Percentiles rank a stretch among this genome's conserved stretches.
phyloP scores from a whole-genome alignment of 2,888 invertebrate species.

The Ormyrus nitidulus region DNA sequence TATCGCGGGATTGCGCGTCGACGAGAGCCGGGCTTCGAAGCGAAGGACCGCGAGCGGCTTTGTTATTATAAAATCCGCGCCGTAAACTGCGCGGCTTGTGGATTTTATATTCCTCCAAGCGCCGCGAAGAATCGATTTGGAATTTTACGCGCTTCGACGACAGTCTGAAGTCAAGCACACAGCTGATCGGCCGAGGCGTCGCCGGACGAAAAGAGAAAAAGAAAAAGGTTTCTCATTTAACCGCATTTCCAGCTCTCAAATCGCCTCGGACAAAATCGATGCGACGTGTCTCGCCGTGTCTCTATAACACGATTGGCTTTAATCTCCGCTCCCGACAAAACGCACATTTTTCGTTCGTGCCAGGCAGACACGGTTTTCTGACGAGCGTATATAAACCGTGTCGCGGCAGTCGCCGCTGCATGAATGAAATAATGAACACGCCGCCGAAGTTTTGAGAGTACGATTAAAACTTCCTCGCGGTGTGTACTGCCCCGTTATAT shows the following conservation, averaged over 20 bases:
- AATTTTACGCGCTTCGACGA: not conserved
- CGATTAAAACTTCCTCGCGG: conserved; percentile 28
- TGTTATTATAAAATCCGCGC: not conserved
- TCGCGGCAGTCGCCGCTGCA: too few relatives aligned
- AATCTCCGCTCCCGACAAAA: conserved; percentile 17
- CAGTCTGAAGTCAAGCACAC: not conserved
- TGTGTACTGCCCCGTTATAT: not conserved
- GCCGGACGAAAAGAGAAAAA: conserved; percentile 25
- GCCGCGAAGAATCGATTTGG: too few relatives aligned
- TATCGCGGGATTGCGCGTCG: conserved; percentile 10
- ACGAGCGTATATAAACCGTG: too few relatives aligned
- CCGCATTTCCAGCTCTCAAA: not conserved
- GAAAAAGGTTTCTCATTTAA: conserved; percentile 30
- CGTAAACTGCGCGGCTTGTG: not conserved
- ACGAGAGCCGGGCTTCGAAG: conserved; percentile 8
- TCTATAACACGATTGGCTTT: conserved; percentile 41
- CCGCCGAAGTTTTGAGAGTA: not conserved
- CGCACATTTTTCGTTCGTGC: conserved; percentile 3
- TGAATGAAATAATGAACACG: too few relatives aligned
- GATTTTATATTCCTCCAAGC: not conserved
- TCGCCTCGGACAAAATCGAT: conserved; percentile 16
- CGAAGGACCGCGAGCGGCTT: not conserved
- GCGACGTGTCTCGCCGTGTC: not conserved
- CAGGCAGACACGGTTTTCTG: too few relatives aligned
- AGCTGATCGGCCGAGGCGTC: conserved; percentile 16